Evolutionary conservation across 2,888 invertebrate species (phyloP), one percentile per base, ranked within the genome.

Genomic region (Sipunculus nudus): DNA sequence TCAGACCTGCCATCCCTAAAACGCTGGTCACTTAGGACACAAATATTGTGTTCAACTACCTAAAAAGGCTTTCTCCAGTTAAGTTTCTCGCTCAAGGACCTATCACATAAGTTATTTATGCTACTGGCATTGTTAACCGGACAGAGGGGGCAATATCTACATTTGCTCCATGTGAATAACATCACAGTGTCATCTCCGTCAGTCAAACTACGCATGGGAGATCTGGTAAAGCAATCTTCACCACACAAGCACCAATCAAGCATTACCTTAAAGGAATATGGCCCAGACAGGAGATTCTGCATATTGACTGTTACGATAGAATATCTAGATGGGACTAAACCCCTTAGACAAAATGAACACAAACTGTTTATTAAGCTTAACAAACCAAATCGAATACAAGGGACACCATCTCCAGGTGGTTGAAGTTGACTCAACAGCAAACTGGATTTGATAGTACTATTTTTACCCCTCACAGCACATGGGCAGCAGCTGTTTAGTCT

Each of bases 21-120:
- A 61, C 54, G n/a, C 49, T 13, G 10, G 13, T 29, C n/a, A 70
- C 56, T 28, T 68, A 68, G 68, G 55, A 65, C 50, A 60, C 58
- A 6, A 40, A 40, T 21, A 16, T 39, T n/a, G 61, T 70, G 3
- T 40, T 70, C 26, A 31, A 54, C 21, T 65, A 39, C 49, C 25
- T 70, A 19, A 52, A 47, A 45, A 41, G 26, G 3, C 40, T 39
- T n/a, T 28, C 56, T 13, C 59, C 50, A 16, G 54, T 56, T n/a
- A n/a, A 19, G 38, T 21, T 40, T 25, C 53, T 67, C 39, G 38
- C 49, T 16, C 57, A 67, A 26, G 26, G 45, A 26, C 13, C 43
- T 4, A 39, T 65, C 13, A 38, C 61, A 0, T 46, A 61, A 67
- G 53, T 10, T 59, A 19, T 59, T 57, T 23, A 55, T 59, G 28